Base-by-base conservation (phyloP, 2,888 invertebrate species). In the Drosophila mimica region DNA sequence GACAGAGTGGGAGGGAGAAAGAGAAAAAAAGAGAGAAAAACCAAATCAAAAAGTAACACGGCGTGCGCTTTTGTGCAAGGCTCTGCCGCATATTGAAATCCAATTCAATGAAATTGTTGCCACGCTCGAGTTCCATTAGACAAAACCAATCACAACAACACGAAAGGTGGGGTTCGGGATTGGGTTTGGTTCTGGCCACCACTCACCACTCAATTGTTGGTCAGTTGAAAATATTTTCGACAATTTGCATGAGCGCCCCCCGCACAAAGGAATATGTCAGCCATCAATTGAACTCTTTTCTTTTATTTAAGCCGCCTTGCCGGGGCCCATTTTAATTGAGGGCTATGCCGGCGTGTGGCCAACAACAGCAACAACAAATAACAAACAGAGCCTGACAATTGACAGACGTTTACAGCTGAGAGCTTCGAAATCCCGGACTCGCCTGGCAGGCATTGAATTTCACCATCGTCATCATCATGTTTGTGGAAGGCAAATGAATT, bases 71-170 rank as follows among this genome's bases (percentile, higher is more conserved):
- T 79, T 79, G 58, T 76, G 65, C 51, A 57, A 40, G 49, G 54
- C 25, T 49, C 56, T 74, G 63, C 66, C 54, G 69, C 76, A 89
- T 89, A 91, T 91, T 91, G 91, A 92, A 91, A 91, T 91, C 82
- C 87, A 91, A 92, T 91, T 91, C 91, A 82, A 83, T 82, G 90
- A 82, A 86, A 87, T 83, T 83, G 83, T 83, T 82, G 83, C 83
- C 78, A 91, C 83, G 91, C 91, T 85, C 83, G 88, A 92, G 89
- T 92, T 92, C 91, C 91, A 91, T 91, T 92, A 92, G 91, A 92
- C 91, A 91, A 92, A 91, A 85, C 87, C 89, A 89, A 87, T 88
- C 89, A 89, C 82, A 83, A 90, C 83, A 91, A 85, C 81, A 65
- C 69, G 71, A 70, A 70, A 79, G 69, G 74, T 81, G 78, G 40